Evolutionary conservation across 2,113 vertebrate species (phyloP), one percentile per base, ranked within the genome.

Genomic region (Myotis davidii): DNA sequence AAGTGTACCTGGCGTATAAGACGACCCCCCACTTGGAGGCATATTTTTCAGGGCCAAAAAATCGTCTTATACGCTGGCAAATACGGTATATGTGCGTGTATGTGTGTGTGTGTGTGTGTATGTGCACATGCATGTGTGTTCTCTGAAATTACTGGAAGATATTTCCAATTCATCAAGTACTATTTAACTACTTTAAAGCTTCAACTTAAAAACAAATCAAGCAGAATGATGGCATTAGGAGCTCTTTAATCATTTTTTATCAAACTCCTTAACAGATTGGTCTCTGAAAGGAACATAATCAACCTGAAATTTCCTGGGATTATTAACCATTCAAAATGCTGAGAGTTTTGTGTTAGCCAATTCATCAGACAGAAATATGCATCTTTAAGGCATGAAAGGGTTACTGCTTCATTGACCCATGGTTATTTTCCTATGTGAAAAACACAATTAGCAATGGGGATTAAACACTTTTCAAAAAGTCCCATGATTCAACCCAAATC

Each of bases 141-240:
- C 56, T 94, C 27, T 95, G 12, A n/a, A 94, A 85, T 88, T 93
- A 85, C 11, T 72, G 12, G 4, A 90, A 81, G 37, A 34, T 39
- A 87, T 81, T 94, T 87, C n/a, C 20, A 96, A 76, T 85, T 79
- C 18, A 81, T 85, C 52, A 88, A 85, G 11, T 90, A 65, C 32
- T 90, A 65, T 90, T 85, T 90, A 95, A 78, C 92, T 94, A 89
- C n/a, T 83, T 96, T 90, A 92, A 91, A 87, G 21, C 45, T 77
- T 94, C 67, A 79, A 77, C 11, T 95, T 88, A 56, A 83, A 82
- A 94, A 70, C 27, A 88, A 88, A 94, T 91, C 42, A 67, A 94
- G 3, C 18, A 77, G n/a, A 82, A 91, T 32, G 9, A 94, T 94
- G 20, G 18, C 27, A 94, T 6, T 76, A 29, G 52, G 2, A 0